Evolutionary conservation across 2,113 vertebrate genomes (phyloP).

Genomic region (Platichthys flesus): DNA sequence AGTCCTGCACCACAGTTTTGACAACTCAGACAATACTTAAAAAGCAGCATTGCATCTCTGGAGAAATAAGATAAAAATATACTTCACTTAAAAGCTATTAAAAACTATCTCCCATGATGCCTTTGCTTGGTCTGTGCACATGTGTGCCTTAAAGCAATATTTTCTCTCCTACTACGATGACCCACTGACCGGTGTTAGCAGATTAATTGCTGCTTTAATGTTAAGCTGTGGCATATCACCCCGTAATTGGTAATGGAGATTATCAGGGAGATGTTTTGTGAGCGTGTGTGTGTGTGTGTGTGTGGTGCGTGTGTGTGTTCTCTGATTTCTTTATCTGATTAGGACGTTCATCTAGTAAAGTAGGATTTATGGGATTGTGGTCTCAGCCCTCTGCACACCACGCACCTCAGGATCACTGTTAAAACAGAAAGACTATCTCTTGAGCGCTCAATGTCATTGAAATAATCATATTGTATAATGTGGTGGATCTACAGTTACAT

Average conservation of each 20-base stretch:
- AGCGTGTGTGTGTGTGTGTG: slow-evolving; percentile 21
- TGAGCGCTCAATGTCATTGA: neutral
- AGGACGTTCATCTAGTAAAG: slow-evolving; percentile 76
- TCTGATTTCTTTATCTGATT: slow-evolving; percentile 72
- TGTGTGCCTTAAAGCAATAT: slow-evolving; percentile 21
- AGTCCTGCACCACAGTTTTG: no score
- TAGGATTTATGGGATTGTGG: slow-evolving; percentile 62
- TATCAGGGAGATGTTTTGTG: slow-evolving; percentile 68
- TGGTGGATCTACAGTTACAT: neutral
- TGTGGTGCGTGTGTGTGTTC: slow-evolving; percentile 16
- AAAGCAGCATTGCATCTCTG: no score
- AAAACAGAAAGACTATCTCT: neutral
- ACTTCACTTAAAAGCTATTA: no score
- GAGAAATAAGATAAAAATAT: no score
- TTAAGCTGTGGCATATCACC: slow-evolving; percentile 67
- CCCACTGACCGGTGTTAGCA: slow-evolving; percentile 67
- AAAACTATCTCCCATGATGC: neutral
- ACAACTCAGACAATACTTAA: no score
- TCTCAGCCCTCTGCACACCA: slow-evolving; percentile 18
- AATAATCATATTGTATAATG: neutral
- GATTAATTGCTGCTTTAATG: slow-evolving; percentile 78
- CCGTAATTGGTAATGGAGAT: slow-evolving; percentile 78
- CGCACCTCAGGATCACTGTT: neutral
- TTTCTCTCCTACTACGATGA: slow-evolving; percentile 37
- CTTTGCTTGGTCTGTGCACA: neutral